A percentile compares a stretch with the other conserved stretches of the same genome.
These are phyloP conservation scores for Nasonovia ribisnigri DNA, from an alignment of 2,888 invertebrate genomes.

Conservation along the genomic window DNA sequence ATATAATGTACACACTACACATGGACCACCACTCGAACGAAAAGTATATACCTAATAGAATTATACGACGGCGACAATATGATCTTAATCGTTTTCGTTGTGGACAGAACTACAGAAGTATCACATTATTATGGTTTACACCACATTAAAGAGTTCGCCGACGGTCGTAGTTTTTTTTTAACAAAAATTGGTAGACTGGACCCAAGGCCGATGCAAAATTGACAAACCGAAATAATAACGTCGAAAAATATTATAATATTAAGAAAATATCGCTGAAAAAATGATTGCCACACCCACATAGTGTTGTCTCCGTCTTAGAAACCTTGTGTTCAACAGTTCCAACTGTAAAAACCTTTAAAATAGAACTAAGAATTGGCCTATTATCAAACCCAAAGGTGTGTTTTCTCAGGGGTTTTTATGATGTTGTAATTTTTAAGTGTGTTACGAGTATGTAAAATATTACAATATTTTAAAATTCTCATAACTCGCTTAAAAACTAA, in stretches of 20 bases:
- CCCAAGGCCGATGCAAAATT: neutral
- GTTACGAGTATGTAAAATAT: neutral
- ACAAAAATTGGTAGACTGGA: neutral
- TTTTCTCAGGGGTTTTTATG: neutral
- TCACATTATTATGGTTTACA: neutral
- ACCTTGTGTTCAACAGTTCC: neutral
- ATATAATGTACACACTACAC: constrained; percentile 8
- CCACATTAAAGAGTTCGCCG: neutral
- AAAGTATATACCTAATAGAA: neutral
- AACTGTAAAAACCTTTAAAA: neutral
- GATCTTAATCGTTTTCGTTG: neutral
- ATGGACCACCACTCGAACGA: constrained; percentile 7
- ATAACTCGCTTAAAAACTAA: neutral
- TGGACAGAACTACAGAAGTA: neutral
- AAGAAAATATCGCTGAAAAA: neutral
- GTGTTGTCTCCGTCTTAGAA: neutral
- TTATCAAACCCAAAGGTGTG: neutral
- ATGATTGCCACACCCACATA: neutral
- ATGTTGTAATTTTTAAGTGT: neutral
- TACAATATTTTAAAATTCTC: neutral
- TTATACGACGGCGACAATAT: neutral
- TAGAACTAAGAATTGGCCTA: neutral
- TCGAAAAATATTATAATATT: neutral
- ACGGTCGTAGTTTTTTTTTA: neutral
- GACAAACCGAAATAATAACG: neutral